Base-by-base conservation (phyloP, 2,113 vertebrate genomes). In the Xyliphius kryptos region DNA sequence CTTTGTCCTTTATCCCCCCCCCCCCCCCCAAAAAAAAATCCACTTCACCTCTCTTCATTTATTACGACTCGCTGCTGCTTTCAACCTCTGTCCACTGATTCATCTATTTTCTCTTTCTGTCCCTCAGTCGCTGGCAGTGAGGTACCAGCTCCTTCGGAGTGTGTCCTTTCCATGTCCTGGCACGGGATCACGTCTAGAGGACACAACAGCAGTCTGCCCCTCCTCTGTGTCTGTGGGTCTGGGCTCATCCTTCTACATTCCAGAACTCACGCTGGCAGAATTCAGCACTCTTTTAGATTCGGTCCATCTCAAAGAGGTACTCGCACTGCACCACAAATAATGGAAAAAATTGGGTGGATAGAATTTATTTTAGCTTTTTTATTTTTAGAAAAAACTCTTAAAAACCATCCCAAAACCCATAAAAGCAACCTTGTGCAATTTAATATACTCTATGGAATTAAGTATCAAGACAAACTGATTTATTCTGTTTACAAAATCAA, bases 81-180 rank as follows among this genome's bases (percentile, higher is more conserved):
- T 59, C 58, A 56, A 54, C 54, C 40, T 54, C 10, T 48, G 26
- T 65, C 54, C 15, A 43, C 65, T 37, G 41, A 54, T 44, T 49
- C 41, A 37, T 68, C 36, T 13, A 41, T 43, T 32, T 61, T 53
- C n/a, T 63, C 46, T 2, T 19, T 55, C 44, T 48, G 17, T 19
- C 20, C 46, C 38, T 60, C 62, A 87, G 84, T 74, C 68, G 0
- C 66, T 86, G 60, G 69, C 75, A 13, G 61, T 6, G 20, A 78
- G 69, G 54, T 85, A 70, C 78, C 70, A 15, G 67, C 69, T 73
- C 65, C 81, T 82, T 59, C 76, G 79, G 70, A 80, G 68, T 17
- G 58, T 80, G 75, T 74, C 81, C 73, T 80, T 78, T 60, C 74
- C 75, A 16, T 69, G 64, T 71, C 74, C 80, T 66, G 11, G 71